Percentiles rank a stretch among this genome's conserved stretches.
Conservation (phyloP, 2,888 invertebrate genomes). For the Platycheirus albimanus region DNA sequence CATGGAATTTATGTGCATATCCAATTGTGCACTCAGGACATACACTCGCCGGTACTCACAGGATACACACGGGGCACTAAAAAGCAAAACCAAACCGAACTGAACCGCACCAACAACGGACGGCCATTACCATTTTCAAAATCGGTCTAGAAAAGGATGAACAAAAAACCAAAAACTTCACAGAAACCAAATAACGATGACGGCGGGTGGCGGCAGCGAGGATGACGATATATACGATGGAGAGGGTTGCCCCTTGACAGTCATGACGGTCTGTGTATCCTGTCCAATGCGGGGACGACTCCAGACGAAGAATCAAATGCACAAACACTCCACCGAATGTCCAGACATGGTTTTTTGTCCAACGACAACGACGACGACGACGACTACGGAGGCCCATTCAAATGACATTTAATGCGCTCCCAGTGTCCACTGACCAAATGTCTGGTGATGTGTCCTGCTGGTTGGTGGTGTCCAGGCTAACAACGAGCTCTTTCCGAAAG, state of each 20-base stretch:
- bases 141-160: constrained; percentile 46
- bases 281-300: constrained; percentile 21
- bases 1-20: constrained; percentile 72
- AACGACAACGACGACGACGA: background rate
- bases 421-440: constrained; percentile 68
- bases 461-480: constrained; percentile 60
- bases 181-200: no score
- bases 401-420: constrained; percentile 73
- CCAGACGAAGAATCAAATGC: constrained; percentile 14
- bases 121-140: constrained; percentile 72
- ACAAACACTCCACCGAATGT: constrained; percentile 25
- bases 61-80: constrained; percentile 68
- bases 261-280: constrained; percentile 22
- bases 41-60: constrained; percentile 33
- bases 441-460: constrained; percentile 59
- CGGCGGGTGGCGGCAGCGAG: no score
- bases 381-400: constrained; percentile 49
- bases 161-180: constrained; percentile 43
- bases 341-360: constrained; percentile 39
- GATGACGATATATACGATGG: background rate
- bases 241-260: constrained; percentile 15
- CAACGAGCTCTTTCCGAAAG: constrained; percentile 68
- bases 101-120: constrained; percentile 56
- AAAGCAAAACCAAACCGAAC: constrained; percentile 66
- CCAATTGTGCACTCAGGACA: constrained; percentile 73